Evolutionary conservation across 2,113 vertebrate genomes (phyloP).

Genomic region (Pycnonotus jocosus): DNA sequence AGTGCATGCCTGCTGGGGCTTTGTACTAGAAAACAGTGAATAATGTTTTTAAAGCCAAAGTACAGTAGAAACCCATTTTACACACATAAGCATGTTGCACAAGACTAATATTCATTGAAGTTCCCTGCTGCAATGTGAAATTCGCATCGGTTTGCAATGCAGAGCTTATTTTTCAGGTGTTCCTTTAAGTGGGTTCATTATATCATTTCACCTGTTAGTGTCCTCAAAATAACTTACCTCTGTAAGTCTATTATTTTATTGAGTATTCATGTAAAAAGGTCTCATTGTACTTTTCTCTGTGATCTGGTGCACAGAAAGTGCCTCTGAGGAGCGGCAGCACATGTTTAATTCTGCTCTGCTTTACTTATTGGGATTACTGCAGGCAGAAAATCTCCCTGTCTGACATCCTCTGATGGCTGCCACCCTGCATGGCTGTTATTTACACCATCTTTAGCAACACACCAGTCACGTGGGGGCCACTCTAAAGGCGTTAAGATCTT

Average conservation of each 20-base stretch:
- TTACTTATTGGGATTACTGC: not conserved
- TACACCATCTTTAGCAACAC: not conserved
- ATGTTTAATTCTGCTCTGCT: not conserved
- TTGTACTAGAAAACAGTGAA: conserved; percentile 60
- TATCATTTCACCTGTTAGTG: not conserved
- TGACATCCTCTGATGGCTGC: not conserved
- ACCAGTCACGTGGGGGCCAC: not conserved
- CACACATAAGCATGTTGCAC: conserved; percentile 14
- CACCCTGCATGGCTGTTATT: fast-evolving
- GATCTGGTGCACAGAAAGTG: not conserved
- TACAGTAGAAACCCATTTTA: conserved; percentile 53
- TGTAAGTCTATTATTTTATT: conserved; percentile 12
- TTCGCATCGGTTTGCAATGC: not conserved
- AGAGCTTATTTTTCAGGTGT: conserved; percentile 19
- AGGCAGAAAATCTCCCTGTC: not conserved
- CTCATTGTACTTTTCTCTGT: not conserved
- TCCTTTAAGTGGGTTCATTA: not conserved
- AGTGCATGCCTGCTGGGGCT: conserved; percentile 67
- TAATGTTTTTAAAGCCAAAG: conserved; percentile 53
- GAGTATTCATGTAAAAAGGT: not conserved
- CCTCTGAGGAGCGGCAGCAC: not conserved
- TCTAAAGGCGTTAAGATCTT: not conserved
- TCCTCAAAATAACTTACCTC: not conserved
- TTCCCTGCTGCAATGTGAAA: conserved; percentile 2
- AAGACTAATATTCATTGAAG: not conserved